A percentile compares a stretch with the other conserved stretches of the same genome.
Evolutionary conservation across 2,113 vertebrate species (phyloP).

Genomic region (Dissostichus mawsoni): DNA sequence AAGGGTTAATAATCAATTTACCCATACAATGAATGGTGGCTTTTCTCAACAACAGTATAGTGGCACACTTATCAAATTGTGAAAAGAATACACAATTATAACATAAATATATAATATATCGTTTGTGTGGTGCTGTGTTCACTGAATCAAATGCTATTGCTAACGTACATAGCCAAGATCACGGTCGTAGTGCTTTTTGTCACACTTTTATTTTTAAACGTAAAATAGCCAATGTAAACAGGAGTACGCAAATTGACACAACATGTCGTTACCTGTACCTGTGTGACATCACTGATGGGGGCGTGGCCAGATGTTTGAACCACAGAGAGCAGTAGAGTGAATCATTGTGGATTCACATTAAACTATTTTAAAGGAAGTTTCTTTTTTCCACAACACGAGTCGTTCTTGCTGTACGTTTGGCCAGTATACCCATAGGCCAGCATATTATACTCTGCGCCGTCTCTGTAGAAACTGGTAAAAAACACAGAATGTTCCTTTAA

Average conservation of each 20-base stretch:
- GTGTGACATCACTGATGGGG: constrained; percentile 1
- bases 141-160: no score
- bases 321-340: background rate
- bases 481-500: constrained; percentile 20
- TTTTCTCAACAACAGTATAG: no score
- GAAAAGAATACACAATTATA: no score
- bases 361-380: background rate
- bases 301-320: background rate
- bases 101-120: no score
- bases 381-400: constrained; percentile 2
- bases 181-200: no score
- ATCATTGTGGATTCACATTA: background rate
- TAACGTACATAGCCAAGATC: no score
- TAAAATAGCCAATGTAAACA: no score
- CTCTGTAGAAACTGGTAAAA: constrained; percentile 10
- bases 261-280: background rate
- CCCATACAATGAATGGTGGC: no score
- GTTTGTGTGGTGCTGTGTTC: no score
- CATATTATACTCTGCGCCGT: constrained; percentile 11
- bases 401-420: constrained; percentile 24
- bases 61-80: no score
- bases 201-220: no score
- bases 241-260: background rate
- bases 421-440: constrained; percentile 9
- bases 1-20: no score